A percentile compares a stretch with the other conserved stretches of the same genome.
phyloP scores from a whole-genome alignment of 2,113 vertebrate genomes.

The Gopherus evgoodei region DNA sequence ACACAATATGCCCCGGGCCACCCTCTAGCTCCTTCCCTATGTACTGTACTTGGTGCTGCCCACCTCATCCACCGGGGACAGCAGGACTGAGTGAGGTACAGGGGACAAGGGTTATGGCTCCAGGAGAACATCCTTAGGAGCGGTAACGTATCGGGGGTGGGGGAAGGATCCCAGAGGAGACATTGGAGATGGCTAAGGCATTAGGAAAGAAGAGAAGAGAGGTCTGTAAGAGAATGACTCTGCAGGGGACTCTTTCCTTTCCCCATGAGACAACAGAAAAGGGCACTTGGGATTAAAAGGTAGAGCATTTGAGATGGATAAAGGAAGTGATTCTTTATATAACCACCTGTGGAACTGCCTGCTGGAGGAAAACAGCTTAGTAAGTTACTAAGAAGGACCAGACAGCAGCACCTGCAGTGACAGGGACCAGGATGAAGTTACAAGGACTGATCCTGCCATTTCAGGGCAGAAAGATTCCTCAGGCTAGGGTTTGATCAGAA shows the following conservation, averaged over 20 bases:
- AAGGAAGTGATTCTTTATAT: not conserved
- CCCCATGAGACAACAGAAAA: too few species aligned
- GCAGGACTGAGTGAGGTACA: not conserved
- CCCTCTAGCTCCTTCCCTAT: not conserved
- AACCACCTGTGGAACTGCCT: not conserved
- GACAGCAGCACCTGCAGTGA: not conserved
- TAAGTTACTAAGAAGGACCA: not conserved
- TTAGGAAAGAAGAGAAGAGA: not conserved
- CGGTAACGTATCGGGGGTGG: fast-evolving
- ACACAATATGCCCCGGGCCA: too few species aligned
- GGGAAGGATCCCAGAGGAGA: not conserved
- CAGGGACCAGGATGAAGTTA: not conserved
- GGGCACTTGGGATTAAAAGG: not conserved
- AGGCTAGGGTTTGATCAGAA: not conserved
- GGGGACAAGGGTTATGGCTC: not conserved
- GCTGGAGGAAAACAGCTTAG: not conserved
- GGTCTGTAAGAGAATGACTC: not conserved
- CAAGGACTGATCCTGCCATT: not conserved
- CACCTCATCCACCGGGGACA: not conserved
- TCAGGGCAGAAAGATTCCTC: fast-evolving
- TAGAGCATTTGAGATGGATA: not conserved
- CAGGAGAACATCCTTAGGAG: not conserved
- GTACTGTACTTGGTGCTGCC: not conserved
- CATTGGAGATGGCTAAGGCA: fast-evolving
- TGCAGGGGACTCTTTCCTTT: fast-evolving